A percentile compares a stretch with the other conserved stretches of the same genome.
These are phyloP conservation scores for Drosophila nigritarsus DNA, from an alignment of 2,888 invertebrate genomes.

Conservation along the genomic window DNA sequence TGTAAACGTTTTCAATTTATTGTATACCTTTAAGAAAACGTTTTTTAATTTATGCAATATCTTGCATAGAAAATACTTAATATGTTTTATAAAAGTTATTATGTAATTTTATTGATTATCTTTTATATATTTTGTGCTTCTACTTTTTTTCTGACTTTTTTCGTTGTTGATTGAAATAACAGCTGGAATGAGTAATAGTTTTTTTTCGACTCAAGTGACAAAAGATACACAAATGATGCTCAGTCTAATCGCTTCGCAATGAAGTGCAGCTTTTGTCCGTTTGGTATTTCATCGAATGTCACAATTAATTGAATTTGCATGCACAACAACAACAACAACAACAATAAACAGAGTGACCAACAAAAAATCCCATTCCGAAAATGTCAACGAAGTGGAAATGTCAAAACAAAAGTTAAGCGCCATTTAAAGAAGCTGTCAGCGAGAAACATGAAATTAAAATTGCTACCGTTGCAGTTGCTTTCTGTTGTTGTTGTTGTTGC, in stretches of 20 bases:
- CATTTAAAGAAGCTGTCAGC: slow-evolving; percentile 80
- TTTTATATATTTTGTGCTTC: neutral
- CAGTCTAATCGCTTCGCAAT: neutral
- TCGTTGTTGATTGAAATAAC: neutral
- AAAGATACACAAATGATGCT: neutral
- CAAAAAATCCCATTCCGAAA: slow-evolving; percentile 33
- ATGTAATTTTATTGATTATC: neutral
- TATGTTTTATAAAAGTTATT: neutral
- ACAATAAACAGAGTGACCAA: slow-evolving; percentile 2
- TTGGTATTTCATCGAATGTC: slow-evolving; percentile 57
- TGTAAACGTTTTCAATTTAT: neutral
- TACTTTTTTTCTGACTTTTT: neutral
- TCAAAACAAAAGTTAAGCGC: slow-evolving; percentile 75
- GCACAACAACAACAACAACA: slow-evolving; percentile 29
- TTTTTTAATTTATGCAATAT: neutral
- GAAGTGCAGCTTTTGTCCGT: slow-evolving; percentile 11
- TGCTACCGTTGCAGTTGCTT: slow-evolving; percentile 66
- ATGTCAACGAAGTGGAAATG: slow-evolving; percentile 65
- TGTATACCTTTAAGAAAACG: neutral
- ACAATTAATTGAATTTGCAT: slow-evolving; percentile 77
- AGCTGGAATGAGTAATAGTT: neutral
- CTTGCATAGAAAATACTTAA: accelerated
- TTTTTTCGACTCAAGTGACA: neutral
- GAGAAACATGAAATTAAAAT: slow-evolving; percentile 64
- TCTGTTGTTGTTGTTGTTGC: slow-evolving; percentile 7